phyloP scores from a whole-genome alignment of 2,888 invertebrate genomes.

The Parascotia fuliginaria region DNA sequence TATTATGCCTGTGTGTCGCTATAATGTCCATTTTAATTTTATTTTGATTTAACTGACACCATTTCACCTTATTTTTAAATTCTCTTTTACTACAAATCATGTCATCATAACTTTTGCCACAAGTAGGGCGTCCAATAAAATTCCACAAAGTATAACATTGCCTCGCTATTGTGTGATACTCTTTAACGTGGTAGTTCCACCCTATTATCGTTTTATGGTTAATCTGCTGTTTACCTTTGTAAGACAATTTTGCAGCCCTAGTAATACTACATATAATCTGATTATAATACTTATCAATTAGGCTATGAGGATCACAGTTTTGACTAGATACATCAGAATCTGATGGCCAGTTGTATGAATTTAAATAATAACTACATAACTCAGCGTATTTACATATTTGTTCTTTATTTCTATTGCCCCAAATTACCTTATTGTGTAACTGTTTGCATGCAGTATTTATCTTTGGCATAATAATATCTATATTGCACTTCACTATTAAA shows the following conservation, averaged over 20 bases:
- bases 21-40: no score
- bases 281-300: not conserved
- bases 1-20: not conserved
- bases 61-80: constrained; percentile 4
- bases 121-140: not conserved
- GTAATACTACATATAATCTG: constrained; percentile 1
- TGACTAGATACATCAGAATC: not conserved
- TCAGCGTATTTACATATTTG: constrained; percentile 7
- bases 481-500: not conserved
- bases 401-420: constrained; percentile 5
- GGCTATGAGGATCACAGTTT: not conserved
- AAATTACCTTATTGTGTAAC: constrained; percentile 5
- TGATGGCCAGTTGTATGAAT: not conserved
- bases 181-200: constrained; percentile 5
- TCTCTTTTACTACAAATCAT: not conserved
- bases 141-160: constrained; percentile 4
- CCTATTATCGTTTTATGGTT: constrained; percentile 3
- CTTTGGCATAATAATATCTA: constrained; percentile 4
- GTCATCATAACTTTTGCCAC: constrained; percentile 1
- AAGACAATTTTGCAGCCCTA: constrained; percentile 4
- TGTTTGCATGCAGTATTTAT: not conserved
- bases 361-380: not conserved
- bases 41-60: constrained; percentile 5
- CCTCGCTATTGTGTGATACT: not conserved
- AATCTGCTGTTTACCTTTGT: not conserved